A percentile compares a stretch with the other conserved stretches of the same genome.
These are phyloP conservation scores for Molorchus minor DNA, from an alignment of 2,888 invertebrate genomes.

Conservation along the genomic window DNA sequence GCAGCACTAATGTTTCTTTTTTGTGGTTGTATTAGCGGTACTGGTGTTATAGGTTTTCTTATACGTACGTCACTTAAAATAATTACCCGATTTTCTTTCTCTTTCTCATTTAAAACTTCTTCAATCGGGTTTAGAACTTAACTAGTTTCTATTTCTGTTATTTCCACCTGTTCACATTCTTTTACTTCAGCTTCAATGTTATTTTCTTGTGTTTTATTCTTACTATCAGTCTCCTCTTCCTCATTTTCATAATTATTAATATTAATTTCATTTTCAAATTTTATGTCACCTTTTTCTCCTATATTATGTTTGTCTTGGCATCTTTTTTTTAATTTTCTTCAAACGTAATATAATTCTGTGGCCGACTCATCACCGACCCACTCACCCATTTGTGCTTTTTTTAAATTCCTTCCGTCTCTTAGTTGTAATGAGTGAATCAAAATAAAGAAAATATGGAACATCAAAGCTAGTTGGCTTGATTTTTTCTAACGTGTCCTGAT, in stretches of 20 bases:
- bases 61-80: slow-evolving; percentile 1
- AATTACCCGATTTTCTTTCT: slow-evolving; percentile 12
- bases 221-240: too few species aligned
- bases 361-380: slow-evolving; percentile 5
- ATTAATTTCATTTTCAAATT: too few species aligned
- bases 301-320: too few species aligned
- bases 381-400: slow-evolving; percentile 1
- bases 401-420: slow-evolving; percentile 2
- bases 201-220: too few species aligned
- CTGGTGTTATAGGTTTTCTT: background rate
- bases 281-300: too few species aligned
- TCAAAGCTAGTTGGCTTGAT: slow-evolving; percentile 33
- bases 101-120: slow-evolving; percentile 1
- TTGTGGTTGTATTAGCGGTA: slow-evolving; percentile 4
- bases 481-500: slow-evolving; percentile 21
- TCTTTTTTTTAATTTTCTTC: too few species aligned
- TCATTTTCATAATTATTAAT: too few species aligned
- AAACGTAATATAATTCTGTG: too few species aligned
- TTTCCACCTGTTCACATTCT: background rate
- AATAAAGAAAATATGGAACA: slow-evolving; percentile 38
- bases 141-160: too few species aligned
- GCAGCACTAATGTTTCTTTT: slow-evolving; percentile 25
- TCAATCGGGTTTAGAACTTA: slow-evolving; percentile 1
- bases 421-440: slow-evolving; percentile 27
- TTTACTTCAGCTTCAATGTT: background rate